These are phyloP conservation scores for Scelioninae gen. 1 DNA, from an alignment of 2,888 invertebrate genomes.

Conservation along the genomic window DNA sequence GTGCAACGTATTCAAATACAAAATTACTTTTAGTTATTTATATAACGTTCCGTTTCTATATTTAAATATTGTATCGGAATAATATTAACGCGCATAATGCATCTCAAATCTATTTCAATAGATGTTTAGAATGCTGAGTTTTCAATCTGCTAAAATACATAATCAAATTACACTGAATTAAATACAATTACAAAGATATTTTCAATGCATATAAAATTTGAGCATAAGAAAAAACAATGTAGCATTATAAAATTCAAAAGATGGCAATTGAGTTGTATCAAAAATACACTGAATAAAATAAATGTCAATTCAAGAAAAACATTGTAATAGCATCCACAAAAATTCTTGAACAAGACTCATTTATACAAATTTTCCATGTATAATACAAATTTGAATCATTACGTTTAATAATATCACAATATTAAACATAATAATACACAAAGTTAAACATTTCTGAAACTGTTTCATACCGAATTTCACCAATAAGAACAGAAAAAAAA, in stretches of 20 bases:
- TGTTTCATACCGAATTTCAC: neutral
- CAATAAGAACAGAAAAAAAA: no score
- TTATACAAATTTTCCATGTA: neutral
- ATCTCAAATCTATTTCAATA: constrained; percentile 5
- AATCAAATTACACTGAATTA: neutral
- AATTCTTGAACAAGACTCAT: neutral
- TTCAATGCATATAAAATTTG: constrained; percentile 14
- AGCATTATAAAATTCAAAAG: neutral
- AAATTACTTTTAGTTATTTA: constrained; percentile 13
- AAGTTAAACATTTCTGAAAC: neutral
- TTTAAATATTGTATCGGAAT: neutral
- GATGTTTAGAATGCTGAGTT: constrained; percentile 1
- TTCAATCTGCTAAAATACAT: neutral
- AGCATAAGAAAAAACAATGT: constrained; percentile 1
- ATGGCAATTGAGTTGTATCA: neutral
- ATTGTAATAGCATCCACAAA: neutral
- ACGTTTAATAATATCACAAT: constrained; percentile 4
- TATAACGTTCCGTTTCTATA: constrained; percentile 9
- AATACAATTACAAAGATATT: constrained; percentile 6
- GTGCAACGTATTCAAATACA: neutral
- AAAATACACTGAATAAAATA: neutral
- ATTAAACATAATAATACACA: constrained; percentile 1
- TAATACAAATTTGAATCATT: neutral
- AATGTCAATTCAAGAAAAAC: neutral
- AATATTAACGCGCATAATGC: neutral